Conservation (phyloP, 2,888 invertebrate species). For the Hermaeophaga mercurialis region DNA sequence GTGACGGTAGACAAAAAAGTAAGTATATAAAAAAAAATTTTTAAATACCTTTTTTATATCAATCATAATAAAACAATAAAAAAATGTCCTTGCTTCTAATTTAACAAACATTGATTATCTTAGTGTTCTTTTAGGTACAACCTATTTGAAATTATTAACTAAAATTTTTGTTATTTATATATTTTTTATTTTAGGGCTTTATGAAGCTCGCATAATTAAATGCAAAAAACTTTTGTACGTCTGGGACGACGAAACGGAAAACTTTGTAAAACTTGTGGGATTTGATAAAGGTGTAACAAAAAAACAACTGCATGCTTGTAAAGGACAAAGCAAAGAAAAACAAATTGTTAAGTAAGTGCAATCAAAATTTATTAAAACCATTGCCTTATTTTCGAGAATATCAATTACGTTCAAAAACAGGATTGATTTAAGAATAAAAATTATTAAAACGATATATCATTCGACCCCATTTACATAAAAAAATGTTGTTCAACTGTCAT, state of each 20-base stretch:
- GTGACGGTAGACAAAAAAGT: constrained; percentile 47
- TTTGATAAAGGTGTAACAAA: constrained; percentile 72
- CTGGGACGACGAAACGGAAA: constrained; percentile 75
- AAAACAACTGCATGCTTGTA: constrained; percentile 66
- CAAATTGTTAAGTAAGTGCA: constrained; percentile 65
- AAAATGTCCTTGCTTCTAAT: not conserved
- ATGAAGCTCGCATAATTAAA: constrained; percentile 64
- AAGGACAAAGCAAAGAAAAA: constrained; percentile 64
- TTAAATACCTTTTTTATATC: not conserved
- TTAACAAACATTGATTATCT: no score
- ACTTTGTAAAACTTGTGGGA: constrained; percentile 74
- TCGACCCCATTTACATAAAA: no score
- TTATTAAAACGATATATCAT: no score
- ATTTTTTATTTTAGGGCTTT: constrained; percentile 52
- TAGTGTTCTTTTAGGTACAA: no score
- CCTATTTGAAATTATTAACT: no score
- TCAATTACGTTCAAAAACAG: no score
- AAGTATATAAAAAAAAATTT: constrained; percentile 18
- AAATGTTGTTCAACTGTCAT: no score
- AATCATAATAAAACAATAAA: not conserved
- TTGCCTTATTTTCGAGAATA: no score
- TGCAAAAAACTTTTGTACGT: constrained; percentile 83
- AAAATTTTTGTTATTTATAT: no score
- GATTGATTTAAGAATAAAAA: no score
- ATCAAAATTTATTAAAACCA: no score